Evolutionary conservation across 2,797 vertebrate species (phyloP).

Genomic region (Eidolon dupreanum): DNA sequence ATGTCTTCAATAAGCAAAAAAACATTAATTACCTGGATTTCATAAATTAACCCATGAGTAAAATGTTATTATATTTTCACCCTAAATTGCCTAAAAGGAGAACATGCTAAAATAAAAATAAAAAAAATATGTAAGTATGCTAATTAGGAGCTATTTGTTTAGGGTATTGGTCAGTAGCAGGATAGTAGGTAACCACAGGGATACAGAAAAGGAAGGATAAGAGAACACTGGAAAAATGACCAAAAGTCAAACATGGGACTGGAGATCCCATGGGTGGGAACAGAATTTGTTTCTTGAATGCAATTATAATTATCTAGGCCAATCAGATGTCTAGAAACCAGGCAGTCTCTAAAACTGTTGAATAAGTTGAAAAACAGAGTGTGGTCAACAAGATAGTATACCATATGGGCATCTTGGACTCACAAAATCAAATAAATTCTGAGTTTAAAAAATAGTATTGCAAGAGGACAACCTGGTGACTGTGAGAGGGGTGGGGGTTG

Average conservation of each 20-base stretch:
- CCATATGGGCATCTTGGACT: background rate
- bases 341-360: background rate
- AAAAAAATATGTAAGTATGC: background rate
- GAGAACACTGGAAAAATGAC: background rate
- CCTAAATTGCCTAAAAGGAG: background rate
- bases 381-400: background rate
- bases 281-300: background rate
- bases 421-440: background rate
- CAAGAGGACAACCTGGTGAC: background rate
- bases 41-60: slow-evolving; percentile 70
- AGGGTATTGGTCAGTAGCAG: background rate
- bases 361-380: background rate
- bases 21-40: slow-evolving; percentile 57
- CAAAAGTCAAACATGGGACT: background rate
- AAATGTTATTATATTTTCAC: slow-evolving; percentile 29
- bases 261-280: background rate
- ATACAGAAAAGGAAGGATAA: background rate
- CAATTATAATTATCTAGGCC: background rate
- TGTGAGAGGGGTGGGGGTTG: too few species aligned
- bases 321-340: background rate
- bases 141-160: slow-evolving; percentile 10
- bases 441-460: background rate
- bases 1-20: slow-evolving; percentile 62
- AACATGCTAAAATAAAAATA: background rate
- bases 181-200: background rate